Conservation (phyloP, 2,888 invertebrate species). For the Papilio demoleus region DNA sequence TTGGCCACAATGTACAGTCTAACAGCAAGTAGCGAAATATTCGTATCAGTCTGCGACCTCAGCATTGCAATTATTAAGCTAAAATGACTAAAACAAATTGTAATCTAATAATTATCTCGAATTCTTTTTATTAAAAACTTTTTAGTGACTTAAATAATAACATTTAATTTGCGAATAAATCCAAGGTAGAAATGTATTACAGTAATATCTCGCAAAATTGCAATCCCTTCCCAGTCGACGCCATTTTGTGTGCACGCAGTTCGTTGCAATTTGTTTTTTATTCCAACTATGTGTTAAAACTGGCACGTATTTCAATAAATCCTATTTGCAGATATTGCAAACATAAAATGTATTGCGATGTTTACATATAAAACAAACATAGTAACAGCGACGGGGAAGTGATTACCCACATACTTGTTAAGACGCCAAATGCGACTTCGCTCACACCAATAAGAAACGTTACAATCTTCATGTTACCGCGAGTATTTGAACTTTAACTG, state of each 20-base stretch:
- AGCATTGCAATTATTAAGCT: no score
- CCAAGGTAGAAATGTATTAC: no score
- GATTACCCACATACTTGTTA: conserved; percentile 37
- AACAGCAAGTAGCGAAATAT: no score
- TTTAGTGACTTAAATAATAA: no score
- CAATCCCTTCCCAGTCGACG: background rate
- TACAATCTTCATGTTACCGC: conserved; percentile 21
- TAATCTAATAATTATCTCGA: no score
- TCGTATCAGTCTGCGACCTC: no score
- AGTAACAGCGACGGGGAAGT: conserved; percentile 36
- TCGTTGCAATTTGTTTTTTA: background rate
- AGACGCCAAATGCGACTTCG: conserved; percentile 36
- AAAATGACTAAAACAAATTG: no score
- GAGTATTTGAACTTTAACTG: background rate
- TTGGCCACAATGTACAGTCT: no score
- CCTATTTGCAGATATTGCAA: conserved; percentile 17
- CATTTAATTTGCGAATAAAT: no score
- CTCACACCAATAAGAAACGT: background rate
- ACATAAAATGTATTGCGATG: conserved; percentile 25
- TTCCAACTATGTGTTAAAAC: background rate
- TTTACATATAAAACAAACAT: conserved; percentile 37
- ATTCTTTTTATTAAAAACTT: no score
- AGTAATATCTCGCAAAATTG: no score
- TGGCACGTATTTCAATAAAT: background rate
- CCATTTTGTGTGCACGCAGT: background rate